Base-by-base conservation (phyloP, 2,888 invertebrate genomes). In the Meloe dianella region DNA sequence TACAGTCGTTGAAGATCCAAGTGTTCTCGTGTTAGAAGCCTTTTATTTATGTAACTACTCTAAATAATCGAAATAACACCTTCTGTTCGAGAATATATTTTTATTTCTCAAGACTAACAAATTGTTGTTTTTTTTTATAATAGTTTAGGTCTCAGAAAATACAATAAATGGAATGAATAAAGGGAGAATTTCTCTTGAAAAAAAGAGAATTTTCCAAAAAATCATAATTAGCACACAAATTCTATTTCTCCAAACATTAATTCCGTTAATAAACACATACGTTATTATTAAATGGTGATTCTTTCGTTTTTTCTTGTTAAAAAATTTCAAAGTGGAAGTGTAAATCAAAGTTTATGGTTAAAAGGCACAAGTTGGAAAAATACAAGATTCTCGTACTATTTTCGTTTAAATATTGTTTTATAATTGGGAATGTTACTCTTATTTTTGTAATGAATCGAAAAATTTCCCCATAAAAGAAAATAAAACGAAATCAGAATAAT, bases 281-380 rank as follows among this genome's bases (percentile, higher is more conserved):
- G 24, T 22, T 20, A 74, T n/a, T n/a, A n/a, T n/a, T 76, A 77
- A 76, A 79, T 78, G 77, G 78, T 54, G 22, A 7, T 51, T 51
- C 22, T 51, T 51, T 2, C 5, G 5, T 41, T 6, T 41, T 35
- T 10, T 12, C 17, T 2, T 4, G n/a, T 47, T 47, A 2, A 24
- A 24, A 24, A 54, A 24, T 51, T 51, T 7, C 47, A 54, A 54
- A 54, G 12, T 24, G 24, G 20, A 47, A 78, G 78, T 79, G 74
- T 72, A 75, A 78, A 75, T 77, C 78, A 77, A 81, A 80, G 80
- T 81, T 78, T 76, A 72, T 71, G 75, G 74, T 77, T 73, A 74
- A 81, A 82, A 82, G 82, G 82, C 82, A 82, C 82, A 79, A 82
- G 81, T 82, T 81, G 82, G 81, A 82, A 82, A 81, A 79, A 80